These are phyloP conservation scores for Poeciliopsis infans DNA, from an alignment of 2,797 vertebrate species.

Conservation along the genomic window DNA sequence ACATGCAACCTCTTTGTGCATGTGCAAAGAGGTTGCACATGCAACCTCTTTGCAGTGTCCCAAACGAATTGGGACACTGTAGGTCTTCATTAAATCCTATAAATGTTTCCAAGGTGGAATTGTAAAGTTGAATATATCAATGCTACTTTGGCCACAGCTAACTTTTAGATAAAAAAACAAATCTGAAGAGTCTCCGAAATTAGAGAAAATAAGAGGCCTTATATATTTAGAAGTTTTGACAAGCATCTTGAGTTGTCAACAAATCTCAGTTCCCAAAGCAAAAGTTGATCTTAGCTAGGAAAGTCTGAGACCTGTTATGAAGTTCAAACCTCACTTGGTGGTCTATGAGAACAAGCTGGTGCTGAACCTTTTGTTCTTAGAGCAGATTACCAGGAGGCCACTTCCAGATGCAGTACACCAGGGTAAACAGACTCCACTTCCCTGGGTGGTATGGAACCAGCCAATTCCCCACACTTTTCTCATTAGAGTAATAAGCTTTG, in stretches of 20 bases:
- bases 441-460: conserved; percentile 79
- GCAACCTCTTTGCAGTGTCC: background rate
- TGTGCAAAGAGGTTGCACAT: background rate
- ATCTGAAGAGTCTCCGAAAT: background rate
- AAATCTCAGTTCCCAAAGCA: conserved; percentile 43
- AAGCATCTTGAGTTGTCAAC: conserved; percentile 39
- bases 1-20: background rate
- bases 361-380: conserved; percentile 79
- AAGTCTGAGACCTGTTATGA: conserved; percentile 65
- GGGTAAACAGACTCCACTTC: conserved; percentile 63
- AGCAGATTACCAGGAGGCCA: conserved; percentile 79
- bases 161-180: background rate
- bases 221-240: conserved; percentile 16
- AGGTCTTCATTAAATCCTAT: background rate
- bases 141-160: background rate
- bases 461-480: conserved; percentile 79
- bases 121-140: background rate
- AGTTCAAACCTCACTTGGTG: conserved; percentile 73
- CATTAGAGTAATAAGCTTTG: conserved; percentile 81
- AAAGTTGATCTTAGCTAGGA: conserved; percentile 59
- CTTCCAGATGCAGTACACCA: conserved; percentile 79
- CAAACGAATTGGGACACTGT: background rate
- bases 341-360: conserved; percentile 82
- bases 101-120: background rate
- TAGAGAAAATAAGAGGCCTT: background rate